Conservation (phyloP, 2,888 invertebrate genomes). For the Volucella inanis region DNA sequence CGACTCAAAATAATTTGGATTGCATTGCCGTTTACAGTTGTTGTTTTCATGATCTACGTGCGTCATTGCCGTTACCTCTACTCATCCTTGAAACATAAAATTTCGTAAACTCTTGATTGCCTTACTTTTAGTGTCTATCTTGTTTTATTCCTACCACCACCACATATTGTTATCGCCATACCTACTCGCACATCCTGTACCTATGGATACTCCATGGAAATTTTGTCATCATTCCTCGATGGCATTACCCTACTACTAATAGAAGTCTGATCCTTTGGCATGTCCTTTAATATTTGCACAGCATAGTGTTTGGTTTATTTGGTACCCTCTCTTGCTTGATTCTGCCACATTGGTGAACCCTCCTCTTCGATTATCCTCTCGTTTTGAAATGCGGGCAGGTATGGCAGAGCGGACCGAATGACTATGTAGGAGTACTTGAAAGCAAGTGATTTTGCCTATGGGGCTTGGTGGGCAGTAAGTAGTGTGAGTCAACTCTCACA, state of each 20-base stretch:
- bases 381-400: conserved; percentile 54
- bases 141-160: conserved; percentile 29
- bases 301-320: conserved; percentile 71
- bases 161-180: neutral
- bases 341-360: conserved; percentile 66
- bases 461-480: neutral
- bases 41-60: neutral
- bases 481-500: conserved; percentile 51
- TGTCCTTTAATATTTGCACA: conserved; percentile 74
- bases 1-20: conserved; percentile 49
- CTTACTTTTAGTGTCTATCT: conserved; percentile 52
- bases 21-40: conserved; percentile 34
- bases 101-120: conserved; percentile 70
- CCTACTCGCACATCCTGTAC: conserved; percentile 7
- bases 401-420: neutral
- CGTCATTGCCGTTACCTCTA: neutral
- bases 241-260: too few relatives aligned
- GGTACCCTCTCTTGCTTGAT: conserved; percentile 52
- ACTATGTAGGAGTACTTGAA: neutral
- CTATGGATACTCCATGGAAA: conserved; percentile 33
- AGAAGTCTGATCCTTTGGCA: conserved; percentile 47
- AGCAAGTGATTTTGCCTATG: neutral
- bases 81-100: conserved; percentile 64
- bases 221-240: conserved; percentile 47
- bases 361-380: conserved; percentile 70